Evolutionary conservation across 2,113 vertebrate species (phyloP), one percentile per base, ranked within the genome.

Genomic region (Poeciliopsis occidentalis): DNA sequence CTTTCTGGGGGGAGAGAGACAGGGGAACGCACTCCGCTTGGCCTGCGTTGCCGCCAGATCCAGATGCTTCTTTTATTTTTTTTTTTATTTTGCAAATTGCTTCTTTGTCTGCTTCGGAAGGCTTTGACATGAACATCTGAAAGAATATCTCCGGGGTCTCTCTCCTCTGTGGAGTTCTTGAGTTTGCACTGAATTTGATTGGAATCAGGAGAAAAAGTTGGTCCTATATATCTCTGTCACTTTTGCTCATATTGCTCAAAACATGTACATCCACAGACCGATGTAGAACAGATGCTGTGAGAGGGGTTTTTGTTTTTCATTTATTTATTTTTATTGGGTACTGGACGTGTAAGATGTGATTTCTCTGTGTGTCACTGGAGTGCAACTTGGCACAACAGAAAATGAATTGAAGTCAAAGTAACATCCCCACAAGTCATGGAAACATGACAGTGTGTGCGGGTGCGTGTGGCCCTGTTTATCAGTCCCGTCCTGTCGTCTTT

Each of bases 51-150:
- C 90, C 90, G 87, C 91, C 88, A 88, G 89, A 93, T 91, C 93
- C 94, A 95, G 94, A 93, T 94, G 92, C 92, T 91, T 41, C 34
- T 37, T 37, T 37, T 11, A 37, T 37, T 37, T 34, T 8, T 34
- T 34, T 34, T 11, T 37, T 37, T 37, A 37, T 37, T 89, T 84
- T 71, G 80, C 85, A 93, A 94, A 95, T 93, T 79, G 89, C 87
- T 88, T 89, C 91, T 91, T 93, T 93, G 92, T 95, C 92, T 92
- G 85, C 87, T 85, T 93, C 81, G 88, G 90, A 90, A 84, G 70
- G 81, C 79, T 80, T 76, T 60, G 41, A 81, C 90, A 85, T 66
- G 88, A 61, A 88, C 88, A 85, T 92, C 88, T 84, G 88, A 91
- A 87, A 85, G 87, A 90, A 91, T 87, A 92, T 83, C 88, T 78